Conservation (phyloP, 2,888 invertebrate species). For the Lithophane leautieri region DNA sequence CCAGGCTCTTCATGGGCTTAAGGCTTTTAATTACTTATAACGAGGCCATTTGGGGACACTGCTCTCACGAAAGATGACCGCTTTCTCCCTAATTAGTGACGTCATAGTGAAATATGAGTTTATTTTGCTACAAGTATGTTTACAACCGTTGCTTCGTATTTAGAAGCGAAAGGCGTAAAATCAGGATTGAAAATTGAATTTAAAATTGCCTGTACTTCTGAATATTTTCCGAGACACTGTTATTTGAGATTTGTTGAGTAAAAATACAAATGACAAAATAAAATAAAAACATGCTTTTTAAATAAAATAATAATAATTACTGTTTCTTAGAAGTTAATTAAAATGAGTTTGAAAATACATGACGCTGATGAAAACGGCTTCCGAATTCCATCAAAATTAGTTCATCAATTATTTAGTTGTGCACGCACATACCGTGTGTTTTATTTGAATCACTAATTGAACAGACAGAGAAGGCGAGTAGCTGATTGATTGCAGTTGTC, state of each 20-base stretch:
- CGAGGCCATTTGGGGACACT: constrained; percentile 22
- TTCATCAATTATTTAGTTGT: constrained; percentile 4
- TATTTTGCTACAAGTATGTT: constrained; percentile 12
- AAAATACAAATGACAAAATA: not conserved
- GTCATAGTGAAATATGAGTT: constrained; percentile 22
- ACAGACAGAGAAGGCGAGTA: not conserved
- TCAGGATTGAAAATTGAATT: not conserved
- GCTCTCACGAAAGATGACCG: constrained; percentile 27
- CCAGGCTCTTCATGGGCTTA: not conserved
- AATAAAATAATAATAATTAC: not conserved
- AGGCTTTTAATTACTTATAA: constrained; percentile 21
- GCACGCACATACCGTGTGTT: not conserved
- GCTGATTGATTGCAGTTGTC: constrained; percentile 33
- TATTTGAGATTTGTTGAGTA: not conserved
- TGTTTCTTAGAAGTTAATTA: not conserved
- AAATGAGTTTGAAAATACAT: not conserved
- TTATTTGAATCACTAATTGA: not conserved
- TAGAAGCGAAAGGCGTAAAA: not conserved
- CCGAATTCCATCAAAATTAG: not conserved
- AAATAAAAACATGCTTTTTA: not conserved
- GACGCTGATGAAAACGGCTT: not conserved
- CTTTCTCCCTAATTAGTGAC: constrained; percentile 33
- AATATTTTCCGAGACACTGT: not conserved
- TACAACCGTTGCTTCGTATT: not conserved
- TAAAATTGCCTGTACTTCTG: not conserved